A percentile compares a stretch with the other conserved stretches of the same genome.
Conservation (phyloP, 1,140 invertebrate genomes). For the Diorhabda carinulata region DNA sequence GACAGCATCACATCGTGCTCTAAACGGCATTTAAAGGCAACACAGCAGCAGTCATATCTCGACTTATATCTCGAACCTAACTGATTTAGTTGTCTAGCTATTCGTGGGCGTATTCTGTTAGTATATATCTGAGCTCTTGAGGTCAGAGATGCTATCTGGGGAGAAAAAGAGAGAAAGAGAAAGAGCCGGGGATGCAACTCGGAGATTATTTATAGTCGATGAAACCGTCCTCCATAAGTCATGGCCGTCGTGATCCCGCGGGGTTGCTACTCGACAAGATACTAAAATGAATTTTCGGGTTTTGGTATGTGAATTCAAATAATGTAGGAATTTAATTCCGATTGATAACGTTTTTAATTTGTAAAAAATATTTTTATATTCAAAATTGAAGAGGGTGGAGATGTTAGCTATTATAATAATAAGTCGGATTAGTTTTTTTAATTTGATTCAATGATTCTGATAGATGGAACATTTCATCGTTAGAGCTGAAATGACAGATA, state of each 20-base stretch:
- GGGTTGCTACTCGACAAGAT: constrained; percentile 27
- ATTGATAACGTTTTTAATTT: too few species aligned
- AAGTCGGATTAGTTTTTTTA: too few species aligned
- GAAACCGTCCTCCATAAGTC: constrained; percentile 44
- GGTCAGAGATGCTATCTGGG: constrained; percentile 34
- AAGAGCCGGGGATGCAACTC: constrained; percentile 25
- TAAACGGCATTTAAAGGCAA: constrained; percentile 33
- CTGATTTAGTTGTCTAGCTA: constrained; percentile 44
- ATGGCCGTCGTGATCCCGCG: constrained; percentile 35
- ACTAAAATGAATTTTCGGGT: neutral
- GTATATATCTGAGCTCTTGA: constrained; percentile 31
- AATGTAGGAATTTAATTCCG: too few species aligned
- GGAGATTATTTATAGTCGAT: constrained; percentile 42
- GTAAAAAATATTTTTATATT: too few species aligned
- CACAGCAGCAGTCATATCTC: constrained; percentile 24
- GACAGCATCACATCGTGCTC: constrained; percentile 28
- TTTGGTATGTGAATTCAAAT: neutral
- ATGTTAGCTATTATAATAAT: too few species aligned
- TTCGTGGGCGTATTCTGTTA: constrained; percentile 41
- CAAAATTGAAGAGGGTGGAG: too few species aligned
- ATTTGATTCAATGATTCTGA: too few species aligned
- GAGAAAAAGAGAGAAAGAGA: neutral
- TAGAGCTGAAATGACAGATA: too few species aligned
- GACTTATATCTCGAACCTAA: constrained; percentile 36
- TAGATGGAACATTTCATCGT: too few species aligned